A percentile compares a stretch with the other conserved stretches of the same genome.
phyloP scores from a whole-genome alignment of 92 coral and sea anemone genomes.

The Phenganax stokvisi region DNA sequence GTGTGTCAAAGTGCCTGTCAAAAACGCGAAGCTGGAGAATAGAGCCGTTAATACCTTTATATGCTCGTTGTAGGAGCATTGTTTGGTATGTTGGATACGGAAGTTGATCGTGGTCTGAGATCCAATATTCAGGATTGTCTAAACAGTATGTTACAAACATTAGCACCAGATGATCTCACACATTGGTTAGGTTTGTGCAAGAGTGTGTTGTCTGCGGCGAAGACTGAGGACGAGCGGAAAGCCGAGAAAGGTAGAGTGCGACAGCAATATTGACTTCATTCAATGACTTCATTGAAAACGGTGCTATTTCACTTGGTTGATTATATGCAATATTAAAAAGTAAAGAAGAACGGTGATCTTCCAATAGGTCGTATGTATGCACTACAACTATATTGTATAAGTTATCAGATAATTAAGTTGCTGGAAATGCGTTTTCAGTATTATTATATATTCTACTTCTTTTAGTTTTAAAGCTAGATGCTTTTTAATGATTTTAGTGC shows the following conservation, averaged over 20 bases:
- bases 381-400: too few relatives aligned
- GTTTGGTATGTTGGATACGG: slow-evolving; percentile 92
- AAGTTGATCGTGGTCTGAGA: slow-evolving; percentile 85
- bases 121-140: slow-evolving; percentile 88
- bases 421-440: too few relatives aligned
- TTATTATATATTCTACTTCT: too few relatives aligned
- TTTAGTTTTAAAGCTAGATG: too few relatives aligned
- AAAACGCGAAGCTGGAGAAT: too few relatives aligned
- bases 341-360: not conserved
- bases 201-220: slow-evolving; percentile 83
- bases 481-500: too few relatives aligned
- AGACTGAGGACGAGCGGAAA: slow-evolving; percentile 57
- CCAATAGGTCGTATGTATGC: too few relatives aligned
- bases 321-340: not conserved
- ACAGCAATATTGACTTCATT: not conserved
- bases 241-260: slow-evolving; percentile 51
- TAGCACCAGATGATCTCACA: slow-evolving; percentile 78
- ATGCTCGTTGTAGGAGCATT: slow-evolving; percentile 61
- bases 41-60: not conserved
- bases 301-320: too few relatives aligned
- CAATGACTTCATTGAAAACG: not conserved
- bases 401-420: too few relatives aligned
- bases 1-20: too few relatives aligned
- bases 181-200: slow-evolving; percentile 94
- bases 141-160: slow-evolving; percentile 89